phyloP scores from a whole-genome alignment of 2,888 invertebrate genomes.

The Rhagonycha fulva region DNA sequence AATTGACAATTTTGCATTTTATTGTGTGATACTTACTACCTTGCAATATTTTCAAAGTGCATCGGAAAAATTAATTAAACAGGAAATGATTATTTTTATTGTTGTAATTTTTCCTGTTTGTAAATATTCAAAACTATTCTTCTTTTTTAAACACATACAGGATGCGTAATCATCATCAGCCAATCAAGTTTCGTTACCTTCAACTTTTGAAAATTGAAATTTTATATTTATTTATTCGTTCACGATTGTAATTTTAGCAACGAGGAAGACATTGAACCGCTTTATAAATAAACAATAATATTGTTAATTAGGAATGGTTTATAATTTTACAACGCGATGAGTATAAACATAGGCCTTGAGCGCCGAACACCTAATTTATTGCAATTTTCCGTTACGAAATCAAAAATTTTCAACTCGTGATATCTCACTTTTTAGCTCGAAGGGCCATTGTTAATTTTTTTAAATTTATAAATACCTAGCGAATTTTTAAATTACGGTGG shows the following conservation, averaged over 20 bases:
- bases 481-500: not conserved
- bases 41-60: not conserved
- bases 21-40: not conserved
- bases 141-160: not conserved
- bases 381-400: not conserved
- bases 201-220: not conserved
- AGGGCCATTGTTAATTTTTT: not conserved
- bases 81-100: slow-evolving; percentile 2
- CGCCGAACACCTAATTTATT: not conserved
- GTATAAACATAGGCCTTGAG: not conserved
- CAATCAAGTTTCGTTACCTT: not conserved
- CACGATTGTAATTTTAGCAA: not conserved
- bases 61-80: not conserved
- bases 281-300: not conserved
- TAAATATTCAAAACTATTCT: not conserved
- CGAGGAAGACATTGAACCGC: not conserved
- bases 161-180: not conserved
- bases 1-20: not conserved
- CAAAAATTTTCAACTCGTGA: not conserved
- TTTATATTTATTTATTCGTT: not conserved
- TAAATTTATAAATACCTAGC: not conserved
- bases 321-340: not conserved
- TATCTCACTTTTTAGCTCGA: not conserved
- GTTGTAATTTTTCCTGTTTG: slow-evolving; percentile 8
- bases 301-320: not conserved